phyloP scores from a whole-genome alignment of 2,113 vertebrate genomes.

The Ceyx margarethae region DNA sequence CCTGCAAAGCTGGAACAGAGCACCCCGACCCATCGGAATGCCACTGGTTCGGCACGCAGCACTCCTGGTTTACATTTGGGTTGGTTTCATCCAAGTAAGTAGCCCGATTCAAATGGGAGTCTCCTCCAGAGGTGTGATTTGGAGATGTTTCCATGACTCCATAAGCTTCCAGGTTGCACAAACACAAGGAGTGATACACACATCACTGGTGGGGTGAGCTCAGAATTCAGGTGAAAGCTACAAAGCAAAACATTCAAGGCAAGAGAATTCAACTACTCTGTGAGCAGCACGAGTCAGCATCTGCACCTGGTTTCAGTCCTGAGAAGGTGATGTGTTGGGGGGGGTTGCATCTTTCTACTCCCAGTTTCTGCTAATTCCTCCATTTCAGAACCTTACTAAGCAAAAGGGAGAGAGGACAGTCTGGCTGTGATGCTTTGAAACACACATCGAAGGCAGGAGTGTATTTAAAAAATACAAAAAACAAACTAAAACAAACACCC shows the following conservation, averaged over 20 bases:
- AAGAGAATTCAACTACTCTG: neutral
- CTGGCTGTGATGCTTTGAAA: neutral
- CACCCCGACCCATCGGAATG: conserved; percentile 4
- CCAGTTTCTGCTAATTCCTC: neutral
- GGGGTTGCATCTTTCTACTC: neutral
- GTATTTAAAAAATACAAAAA: neutral
- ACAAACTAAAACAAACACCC: neutral
- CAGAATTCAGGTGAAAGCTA: conserved; percentile 21
- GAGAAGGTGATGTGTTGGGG: neutral
- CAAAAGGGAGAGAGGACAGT: neutral
- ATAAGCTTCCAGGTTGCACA: neutral
- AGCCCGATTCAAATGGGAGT: conserved; percentile 42
- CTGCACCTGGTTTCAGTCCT: neutral
- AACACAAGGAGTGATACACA: neutral
- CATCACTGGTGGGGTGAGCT: conserved; percentile 13
- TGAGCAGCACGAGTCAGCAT: neutral
- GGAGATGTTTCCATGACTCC: conserved; percentile 37
- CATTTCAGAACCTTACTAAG: neutral
- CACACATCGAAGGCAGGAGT: neutral
- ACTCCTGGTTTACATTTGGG: conserved; percentile 29
- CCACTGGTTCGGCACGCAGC: neutral
- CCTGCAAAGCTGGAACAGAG: conserved; percentile 7
- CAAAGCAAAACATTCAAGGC: neutral
- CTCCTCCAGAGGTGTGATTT: conserved; percentile 49
- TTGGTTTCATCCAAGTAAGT: conserved; percentile 39